Conservation (phyloP, 1,140 invertebrate species). For the Drosophila watanabei region DNA sequence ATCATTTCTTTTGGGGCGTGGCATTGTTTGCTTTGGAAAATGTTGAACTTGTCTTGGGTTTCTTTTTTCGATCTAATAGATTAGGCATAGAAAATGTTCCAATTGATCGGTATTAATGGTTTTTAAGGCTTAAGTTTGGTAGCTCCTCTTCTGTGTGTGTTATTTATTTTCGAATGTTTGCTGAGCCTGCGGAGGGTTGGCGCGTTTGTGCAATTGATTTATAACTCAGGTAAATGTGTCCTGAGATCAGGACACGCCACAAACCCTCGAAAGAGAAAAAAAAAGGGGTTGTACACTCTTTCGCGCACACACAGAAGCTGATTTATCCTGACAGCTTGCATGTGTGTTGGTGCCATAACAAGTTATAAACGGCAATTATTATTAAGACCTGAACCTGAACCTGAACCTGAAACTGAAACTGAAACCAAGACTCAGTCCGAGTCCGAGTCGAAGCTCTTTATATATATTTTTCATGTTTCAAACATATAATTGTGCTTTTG, state of each 20-base stretch:
- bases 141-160: background rate
- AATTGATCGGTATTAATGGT: constrained; percentile 20
- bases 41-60: constrained; percentile 29
- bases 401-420: constrained; percentile 41
- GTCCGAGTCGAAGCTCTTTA: constrained; percentile 13
- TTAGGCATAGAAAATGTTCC: no score
- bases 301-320: constrained; percentile 21
- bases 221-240: constrained; percentile 80
- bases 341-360: constrained; percentile 82
- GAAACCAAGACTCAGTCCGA: constrained; percentile 23
- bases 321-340: constrained; percentile 68
- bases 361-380: constrained; percentile 83
- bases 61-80: background rate
- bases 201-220: constrained; percentile 70
- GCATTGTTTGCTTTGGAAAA: constrained; percentile 43
- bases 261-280: constrained; percentile 51
- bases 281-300: constrained; percentile 73
- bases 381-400: constrained; percentile 63
- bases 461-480: constrained; percentile 70
- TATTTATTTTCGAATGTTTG: background rate
- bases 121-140: constrained; percentile 9
- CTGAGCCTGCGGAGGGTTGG: constrained; percentile 28
- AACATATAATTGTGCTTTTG: constrained; percentile 79
- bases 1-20: constrained; percentile 54
- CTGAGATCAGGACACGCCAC: constrained; percentile 76